These are phyloP conservation scores for Penaeus japonicus DNA, from an alignment of 1,140 invertebrate genomes.

Conservation along the genomic window DNA sequence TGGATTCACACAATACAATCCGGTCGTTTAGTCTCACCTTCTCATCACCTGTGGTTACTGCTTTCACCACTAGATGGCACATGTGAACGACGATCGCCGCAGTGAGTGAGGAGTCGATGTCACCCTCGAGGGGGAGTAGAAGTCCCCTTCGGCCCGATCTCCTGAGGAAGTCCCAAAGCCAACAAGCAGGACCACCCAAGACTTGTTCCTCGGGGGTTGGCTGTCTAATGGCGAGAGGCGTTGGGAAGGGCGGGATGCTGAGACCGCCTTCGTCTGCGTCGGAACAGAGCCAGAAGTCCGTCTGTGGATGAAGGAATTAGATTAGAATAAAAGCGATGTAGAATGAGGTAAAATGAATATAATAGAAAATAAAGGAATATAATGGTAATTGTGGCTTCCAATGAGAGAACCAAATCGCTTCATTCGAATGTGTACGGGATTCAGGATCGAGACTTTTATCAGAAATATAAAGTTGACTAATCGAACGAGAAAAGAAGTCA, in stretches of 20 bases:
- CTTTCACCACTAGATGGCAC: neutral
- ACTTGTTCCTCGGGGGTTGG: neutral
- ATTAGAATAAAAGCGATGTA: no score
- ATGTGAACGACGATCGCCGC: constrained; percentile 8
- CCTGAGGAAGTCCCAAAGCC: constrained; percentile 24
- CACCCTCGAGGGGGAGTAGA: neutral
- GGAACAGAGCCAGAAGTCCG: no score
- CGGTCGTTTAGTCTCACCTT: neutral
- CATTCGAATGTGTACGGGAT: no score
- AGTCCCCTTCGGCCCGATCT: neutral
- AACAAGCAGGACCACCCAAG: neutral
- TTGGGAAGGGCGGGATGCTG: neutral
- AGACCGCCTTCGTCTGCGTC: neutral
- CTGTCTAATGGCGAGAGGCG: neutral
- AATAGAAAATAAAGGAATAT: no score
- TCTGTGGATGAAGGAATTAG: no score
- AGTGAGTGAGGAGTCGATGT: neutral
- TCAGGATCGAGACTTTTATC: no score
- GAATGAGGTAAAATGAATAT: no score
- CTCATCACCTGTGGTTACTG: neutral
- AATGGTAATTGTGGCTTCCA: no score
- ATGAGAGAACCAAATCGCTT: no score
- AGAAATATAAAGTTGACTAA: no score
- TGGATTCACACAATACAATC: no score
- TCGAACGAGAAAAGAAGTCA: no score